A percentile compares a stretch with the other conserved stretches of the same genome.
Conservation (phyloP, 2,113 vertebrate genomes). For the Phalacrocorax aristotelis region DNA sequence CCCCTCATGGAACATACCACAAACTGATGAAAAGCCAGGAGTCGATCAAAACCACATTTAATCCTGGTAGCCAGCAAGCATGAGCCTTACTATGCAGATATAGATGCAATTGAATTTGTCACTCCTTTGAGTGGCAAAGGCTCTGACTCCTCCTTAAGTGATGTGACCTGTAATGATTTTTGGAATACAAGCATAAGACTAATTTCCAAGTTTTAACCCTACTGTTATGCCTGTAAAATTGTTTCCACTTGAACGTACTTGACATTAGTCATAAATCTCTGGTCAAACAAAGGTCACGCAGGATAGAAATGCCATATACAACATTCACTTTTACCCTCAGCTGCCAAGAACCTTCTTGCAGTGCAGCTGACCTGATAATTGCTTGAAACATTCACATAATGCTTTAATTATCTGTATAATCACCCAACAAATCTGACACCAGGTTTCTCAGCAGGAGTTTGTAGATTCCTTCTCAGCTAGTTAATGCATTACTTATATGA, state of each 20-base stretch:
- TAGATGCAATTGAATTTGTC: constrained; percentile 6
- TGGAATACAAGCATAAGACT: neutral
- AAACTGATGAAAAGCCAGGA: neutral
- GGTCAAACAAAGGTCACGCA: neutral
- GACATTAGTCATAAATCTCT: constrained; percentile 17
- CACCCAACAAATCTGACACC: neutral
- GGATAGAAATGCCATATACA: neutral
- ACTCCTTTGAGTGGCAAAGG: neutral
- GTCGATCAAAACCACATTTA: neutral
- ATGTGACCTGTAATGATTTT: neutral
- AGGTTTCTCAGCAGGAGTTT: neutral
- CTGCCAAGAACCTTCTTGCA: neutral
- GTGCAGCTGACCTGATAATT: neutral
- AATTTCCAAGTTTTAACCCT: neutral
- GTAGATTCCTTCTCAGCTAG: neutral
- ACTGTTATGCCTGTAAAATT: neutral
- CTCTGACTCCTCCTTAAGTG: neutral
- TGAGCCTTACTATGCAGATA: neutral
- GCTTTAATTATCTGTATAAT: constrained; percentile 2
- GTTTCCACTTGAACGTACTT: constrained; percentile 16
- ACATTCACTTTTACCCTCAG: neutral
- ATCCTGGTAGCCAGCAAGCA: neutral
- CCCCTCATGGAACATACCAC: neutral
- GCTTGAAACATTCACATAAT: neutral
- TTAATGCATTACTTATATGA: neutral